Percentiles rank a stretch among this genome's conserved stretches.
These are phyloP conservation scores for Tonatia bakeri DNA, from an alignment of 2,113 vertebrate species.

Conservation along the genomic window DNA sequence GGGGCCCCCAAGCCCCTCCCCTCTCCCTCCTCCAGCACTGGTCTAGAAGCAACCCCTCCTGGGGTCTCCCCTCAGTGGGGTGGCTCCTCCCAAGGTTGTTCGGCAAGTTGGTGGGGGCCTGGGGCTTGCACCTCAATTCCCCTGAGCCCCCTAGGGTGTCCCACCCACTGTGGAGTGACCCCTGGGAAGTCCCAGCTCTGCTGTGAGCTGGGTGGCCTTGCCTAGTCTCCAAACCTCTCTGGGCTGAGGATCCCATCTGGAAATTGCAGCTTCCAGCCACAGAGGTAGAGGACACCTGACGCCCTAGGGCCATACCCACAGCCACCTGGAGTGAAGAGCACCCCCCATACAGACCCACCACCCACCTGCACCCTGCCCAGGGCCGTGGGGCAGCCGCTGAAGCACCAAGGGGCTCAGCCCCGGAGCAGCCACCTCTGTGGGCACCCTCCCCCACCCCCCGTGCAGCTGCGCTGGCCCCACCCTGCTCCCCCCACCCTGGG, in stretches of 20 bases:
- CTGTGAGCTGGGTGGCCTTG: background rate
- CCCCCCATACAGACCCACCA: no score
- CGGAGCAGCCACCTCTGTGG: background rate
- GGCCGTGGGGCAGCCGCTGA: background rate
- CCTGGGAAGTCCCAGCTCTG: background rate
- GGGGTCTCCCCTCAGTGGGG: background rate
- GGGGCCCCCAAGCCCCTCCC: background rate
- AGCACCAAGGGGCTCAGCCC: background rate
- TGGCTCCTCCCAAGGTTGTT: background rate
- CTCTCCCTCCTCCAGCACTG: no score
- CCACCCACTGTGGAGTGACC: background rate
- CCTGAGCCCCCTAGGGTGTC: background rate
- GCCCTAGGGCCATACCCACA: background rate
- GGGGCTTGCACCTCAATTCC: background rate
- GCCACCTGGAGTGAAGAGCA: background rate
- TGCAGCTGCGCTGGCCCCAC: background rate
- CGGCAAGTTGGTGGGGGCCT: background rate
- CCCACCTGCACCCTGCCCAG: no score
- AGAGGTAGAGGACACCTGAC: no score
- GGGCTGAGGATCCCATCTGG: no score
- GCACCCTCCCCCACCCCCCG: background rate
- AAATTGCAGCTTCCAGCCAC: background rate
- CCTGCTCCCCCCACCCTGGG: fast-evolving
- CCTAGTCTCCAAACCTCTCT: background rate
- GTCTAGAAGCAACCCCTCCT: background rate